Conservation (phyloP, 2,888 invertebrate genomes). For the Pristionchus arcanus region DNA sequence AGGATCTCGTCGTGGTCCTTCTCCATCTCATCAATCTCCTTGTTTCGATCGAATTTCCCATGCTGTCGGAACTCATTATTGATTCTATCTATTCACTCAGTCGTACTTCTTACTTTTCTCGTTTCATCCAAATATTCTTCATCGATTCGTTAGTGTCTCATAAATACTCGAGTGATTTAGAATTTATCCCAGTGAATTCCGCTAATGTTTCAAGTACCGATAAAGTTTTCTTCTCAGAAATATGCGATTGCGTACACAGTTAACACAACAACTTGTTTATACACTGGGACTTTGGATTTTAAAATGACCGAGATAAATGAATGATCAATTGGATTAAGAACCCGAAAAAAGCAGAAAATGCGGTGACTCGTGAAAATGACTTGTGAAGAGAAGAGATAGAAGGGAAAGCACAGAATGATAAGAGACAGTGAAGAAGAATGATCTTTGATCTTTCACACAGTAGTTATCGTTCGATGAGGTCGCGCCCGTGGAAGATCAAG, state of each 20-base stretch:
- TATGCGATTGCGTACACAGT: background rate
- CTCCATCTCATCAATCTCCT: conserved; percentile 71
- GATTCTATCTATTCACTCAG: conserved; percentile 17
- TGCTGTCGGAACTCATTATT: conserved; percentile 57
- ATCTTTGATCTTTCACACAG: conserved; percentile 22
- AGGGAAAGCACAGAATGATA: background rate
- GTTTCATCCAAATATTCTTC: background rate
- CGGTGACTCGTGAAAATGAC: conserved; percentile 11
- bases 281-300: background rate
- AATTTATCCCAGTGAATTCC: background rate
- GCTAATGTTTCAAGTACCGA: background rate
- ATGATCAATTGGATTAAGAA: background rate
- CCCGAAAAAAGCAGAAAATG: conserved; percentile 31
- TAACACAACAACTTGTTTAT: background rate
- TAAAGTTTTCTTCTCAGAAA: background rate
- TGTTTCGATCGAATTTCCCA: conserved; percentile 72
- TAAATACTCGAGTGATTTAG: conserved; percentile 36
- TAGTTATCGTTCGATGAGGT: conserved; percentile 43
- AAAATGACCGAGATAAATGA: background rate
- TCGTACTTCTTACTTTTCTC: background rate
- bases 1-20: conserved; percentile 63
- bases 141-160: conserved; percentile 43
- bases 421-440: background rate
- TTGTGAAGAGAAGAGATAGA: conserved; percentile 18
- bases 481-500: background rate